phyloP scores from a whole-genome alignment of 1,140 invertebrate species.

The Oncopeltus fasciatus region DNA sequence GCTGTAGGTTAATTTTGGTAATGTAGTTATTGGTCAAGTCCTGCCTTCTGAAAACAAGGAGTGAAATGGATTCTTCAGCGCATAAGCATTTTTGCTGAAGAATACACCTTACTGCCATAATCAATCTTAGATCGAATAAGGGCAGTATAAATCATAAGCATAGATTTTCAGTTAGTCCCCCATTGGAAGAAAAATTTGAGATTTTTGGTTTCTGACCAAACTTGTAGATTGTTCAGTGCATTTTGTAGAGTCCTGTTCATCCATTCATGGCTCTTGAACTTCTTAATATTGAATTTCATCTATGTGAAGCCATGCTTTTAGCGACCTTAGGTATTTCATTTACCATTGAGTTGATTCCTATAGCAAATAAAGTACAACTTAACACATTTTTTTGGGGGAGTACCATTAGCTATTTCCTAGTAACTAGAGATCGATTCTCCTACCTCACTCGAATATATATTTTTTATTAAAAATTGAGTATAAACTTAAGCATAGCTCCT shows the following conservation, averaged over 20 bases:
- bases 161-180: not conserved
- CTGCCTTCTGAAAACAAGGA: too few relatives aligned
- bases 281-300: too few relatives aligned
- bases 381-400: not conserved
- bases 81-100: too few relatives aligned
- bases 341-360: not conserved
- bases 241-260: not conserved
- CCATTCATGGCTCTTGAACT: not conserved
- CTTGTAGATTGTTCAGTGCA: not conserved
- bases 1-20: not conserved
- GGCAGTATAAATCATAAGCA: too few relatives aligned
- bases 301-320: too few relatives aligned
- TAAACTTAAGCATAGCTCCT: not conserved
- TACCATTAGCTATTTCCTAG: too few relatives aligned
- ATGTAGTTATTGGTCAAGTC: not conserved
- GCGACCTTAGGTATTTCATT: too few relatives aligned
- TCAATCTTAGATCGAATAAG: not conserved
- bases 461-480: not conserved
- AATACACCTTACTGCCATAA: not conserved
- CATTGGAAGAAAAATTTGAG: not conserved
- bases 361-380: not conserved
- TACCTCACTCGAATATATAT: too few relatives aligned
- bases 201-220: not conserved
- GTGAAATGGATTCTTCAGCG: too few relatives aligned
- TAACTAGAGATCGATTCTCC: not conserved